Evolutionary conservation across 2,888 invertebrate species (phyloP).

Genomic region (Loripinus fragilis): DNA sequence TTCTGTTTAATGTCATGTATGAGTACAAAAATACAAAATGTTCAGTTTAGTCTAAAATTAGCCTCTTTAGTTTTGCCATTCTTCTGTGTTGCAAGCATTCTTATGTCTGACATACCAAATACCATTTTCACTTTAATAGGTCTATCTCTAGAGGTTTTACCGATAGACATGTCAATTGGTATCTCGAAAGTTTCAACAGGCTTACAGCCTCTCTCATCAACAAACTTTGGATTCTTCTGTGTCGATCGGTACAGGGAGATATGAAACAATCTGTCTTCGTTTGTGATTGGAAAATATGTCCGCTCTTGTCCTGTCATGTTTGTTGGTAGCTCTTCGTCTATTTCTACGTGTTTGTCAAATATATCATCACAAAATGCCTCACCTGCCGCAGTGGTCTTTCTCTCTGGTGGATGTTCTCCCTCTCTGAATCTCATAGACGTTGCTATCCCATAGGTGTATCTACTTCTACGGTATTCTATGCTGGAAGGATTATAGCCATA

Average conservation of each 20-base stretch:
- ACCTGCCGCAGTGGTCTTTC: background rate
- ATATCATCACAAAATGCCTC: slow-evolving; percentile 24
- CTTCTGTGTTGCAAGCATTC: background rate
- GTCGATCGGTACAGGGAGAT: slow-evolving; percentile 22
- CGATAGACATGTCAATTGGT: background rate
- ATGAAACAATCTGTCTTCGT: slow-evolving; percentile 9
- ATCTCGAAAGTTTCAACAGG: slow-evolving; percentile 15
- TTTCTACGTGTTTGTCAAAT: slow-evolving; percentile 37
- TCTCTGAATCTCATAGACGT: too few species aligned
- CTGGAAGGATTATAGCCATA: too few species aligned
- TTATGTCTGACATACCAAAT: background rate
- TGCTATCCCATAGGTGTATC: too few species aligned
- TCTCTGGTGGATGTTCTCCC: slow-evolving; percentile 6
- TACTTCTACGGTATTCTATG: too few species aligned
- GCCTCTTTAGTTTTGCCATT: background rate
- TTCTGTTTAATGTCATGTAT: too few species aligned
- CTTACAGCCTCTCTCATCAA: slow-evolving; percentile 26
- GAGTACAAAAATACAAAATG: background rate
- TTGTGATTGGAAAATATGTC: slow-evolving; percentile 25
- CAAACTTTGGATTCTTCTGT: slow-evolving; percentile 26
- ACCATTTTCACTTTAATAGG: slow-evolving; percentile 11
- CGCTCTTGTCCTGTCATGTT: background rate
- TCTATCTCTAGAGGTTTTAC: background rate
- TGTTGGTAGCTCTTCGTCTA: slow-evolving; percentile 12
- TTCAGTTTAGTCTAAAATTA: background rate